These are phyloP conservation scores for Acestrorhynchus altus DNA, from an alignment of 2,797 vertebrate species.

Conservation along the genomic window DNA sequence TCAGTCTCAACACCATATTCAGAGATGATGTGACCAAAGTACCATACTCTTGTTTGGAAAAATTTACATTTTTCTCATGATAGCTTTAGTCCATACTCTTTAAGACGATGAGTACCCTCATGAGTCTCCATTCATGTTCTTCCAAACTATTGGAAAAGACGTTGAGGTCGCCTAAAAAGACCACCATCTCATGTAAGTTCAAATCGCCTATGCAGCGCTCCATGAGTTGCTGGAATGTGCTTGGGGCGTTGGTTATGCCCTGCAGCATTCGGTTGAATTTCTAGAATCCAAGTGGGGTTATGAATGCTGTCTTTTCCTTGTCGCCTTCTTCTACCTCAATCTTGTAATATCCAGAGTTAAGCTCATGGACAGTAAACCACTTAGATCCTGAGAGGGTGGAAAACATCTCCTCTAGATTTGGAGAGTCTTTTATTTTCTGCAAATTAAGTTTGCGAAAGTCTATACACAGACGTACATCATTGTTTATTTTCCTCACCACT, in stretches of 20 bases:
- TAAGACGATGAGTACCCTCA: not conserved
- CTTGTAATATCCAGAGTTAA: too few relatives aligned
- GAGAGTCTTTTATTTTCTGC: not conserved
- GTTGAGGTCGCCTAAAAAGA: slow-evolving; percentile 27
- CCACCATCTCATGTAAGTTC: slow-evolving; percentile 10
- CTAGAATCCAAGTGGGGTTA: not conserved
- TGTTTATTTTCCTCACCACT: too few relatives aligned
- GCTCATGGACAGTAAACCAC: not conserved
- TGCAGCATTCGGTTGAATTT: slow-evolving; percentile 30
- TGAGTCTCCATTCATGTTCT: not conserved
- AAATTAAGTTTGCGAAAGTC: not conserved
- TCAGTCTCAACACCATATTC: not conserved
- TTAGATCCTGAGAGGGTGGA: not conserved
- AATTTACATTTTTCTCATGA: slow-evolving; percentile 2
- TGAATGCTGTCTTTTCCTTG: slow-evolving; percentile 5
- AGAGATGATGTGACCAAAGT: not conserved
- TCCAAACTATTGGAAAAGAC: slow-evolving; percentile 22
- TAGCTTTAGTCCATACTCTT: slow-evolving; percentile 20
- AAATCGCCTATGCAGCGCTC: slow-evolving; percentile 16
- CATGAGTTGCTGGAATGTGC: slow-evolving; percentile 35
- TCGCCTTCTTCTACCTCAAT: too few relatives aligned
- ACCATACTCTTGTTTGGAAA: slow-evolving; percentile 24
- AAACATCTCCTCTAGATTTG: not conserved
- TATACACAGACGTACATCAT: too few relatives aligned
- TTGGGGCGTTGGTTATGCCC: not conserved